Evolutionary conservation across 2,888 invertebrate genomes (phyloP).

Genomic region (Melieria crassipennis): DNA sequence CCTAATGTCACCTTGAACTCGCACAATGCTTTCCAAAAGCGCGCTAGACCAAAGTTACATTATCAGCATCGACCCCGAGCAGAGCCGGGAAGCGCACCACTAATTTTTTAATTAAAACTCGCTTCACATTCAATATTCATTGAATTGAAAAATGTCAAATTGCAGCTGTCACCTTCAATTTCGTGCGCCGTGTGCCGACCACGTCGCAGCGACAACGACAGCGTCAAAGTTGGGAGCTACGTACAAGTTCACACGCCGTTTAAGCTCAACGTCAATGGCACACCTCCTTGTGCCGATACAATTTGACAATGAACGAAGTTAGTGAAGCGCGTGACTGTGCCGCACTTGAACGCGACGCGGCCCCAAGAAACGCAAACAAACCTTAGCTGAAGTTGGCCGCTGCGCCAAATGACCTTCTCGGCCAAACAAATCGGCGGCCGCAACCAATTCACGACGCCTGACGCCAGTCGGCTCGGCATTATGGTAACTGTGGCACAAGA

Average conservation of each 20-base stretch:
- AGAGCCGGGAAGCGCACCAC: too few relatives aligned
- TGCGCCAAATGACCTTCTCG: background rate
- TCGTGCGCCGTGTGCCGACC: too few relatives aligned
- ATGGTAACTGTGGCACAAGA: too few relatives aligned
- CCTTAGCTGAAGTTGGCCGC: background rate
- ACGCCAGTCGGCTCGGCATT: background rate
- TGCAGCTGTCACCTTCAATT: too few relatives aligned
- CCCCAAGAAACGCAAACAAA: background rate
- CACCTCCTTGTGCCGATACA: slow-evolving; percentile 6
- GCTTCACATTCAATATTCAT: too few relatives aligned
- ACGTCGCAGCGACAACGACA: background rate
- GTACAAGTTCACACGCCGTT: slow-evolving; percentile 16
- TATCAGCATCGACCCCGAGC: too few relatives aligned
- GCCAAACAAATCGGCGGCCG: slow-evolving; percentile 12
- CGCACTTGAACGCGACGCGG: slow-evolving; percentile 39
- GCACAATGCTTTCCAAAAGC: too few relatives aligned
- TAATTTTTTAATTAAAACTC: too few relatives aligned
- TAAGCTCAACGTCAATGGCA: background rate
- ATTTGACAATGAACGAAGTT: slow-evolving; percentile 31
- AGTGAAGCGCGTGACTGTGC: slow-evolving; percentile 38
- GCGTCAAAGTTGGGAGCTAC: background rate
- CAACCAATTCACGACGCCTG: slow-evolving; percentile 17
- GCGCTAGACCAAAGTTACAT: too few relatives aligned
- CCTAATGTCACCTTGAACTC: too few relatives aligned
- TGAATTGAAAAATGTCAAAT: too few relatives aligned